A percentile compares a stretch with the other conserved stretches of the same genome.
These are phyloP conservation scores for Morus bassanus DNA, from an alignment of 2,797 vertebrate genomes.

Conservation along the genomic window DNA sequence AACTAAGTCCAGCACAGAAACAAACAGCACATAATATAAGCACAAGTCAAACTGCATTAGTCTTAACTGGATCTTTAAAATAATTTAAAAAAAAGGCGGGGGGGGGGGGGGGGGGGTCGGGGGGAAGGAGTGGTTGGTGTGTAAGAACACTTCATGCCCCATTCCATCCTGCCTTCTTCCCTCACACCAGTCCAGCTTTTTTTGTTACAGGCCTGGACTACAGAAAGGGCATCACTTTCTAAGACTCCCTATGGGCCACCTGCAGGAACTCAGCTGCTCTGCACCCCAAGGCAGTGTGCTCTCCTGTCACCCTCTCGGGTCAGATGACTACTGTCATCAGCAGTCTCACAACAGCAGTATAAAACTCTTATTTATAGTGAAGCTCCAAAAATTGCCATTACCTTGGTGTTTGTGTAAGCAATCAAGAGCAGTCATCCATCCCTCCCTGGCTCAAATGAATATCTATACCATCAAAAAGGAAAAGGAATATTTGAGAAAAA, in stretches of 20 bases:
- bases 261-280: neutral
- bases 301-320: rapidly evolving
- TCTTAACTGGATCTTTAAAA: neutral
- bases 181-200: rapidly evolving
- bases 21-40: neutral
- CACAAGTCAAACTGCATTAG: neutral
- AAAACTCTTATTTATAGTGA: neutral
- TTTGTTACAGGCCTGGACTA: neutral
- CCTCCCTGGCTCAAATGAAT: neutral
- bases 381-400: neutral
- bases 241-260: rapidly evolving
- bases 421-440: neutral
- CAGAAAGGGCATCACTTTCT: neutral
- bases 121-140: neutral
- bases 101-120: rapidly evolving
- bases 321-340: neutral
- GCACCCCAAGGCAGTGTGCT: rapidly evolving
- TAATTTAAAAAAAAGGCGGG: rapidly evolving
- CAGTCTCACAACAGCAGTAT: neutral
- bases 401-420: neutral
- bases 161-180: neutral
- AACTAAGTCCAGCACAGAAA: neutral
- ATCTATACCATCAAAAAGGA: neutral
- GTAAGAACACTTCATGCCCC: neutral
- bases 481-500: neutral